Base-by-base conservation (phyloP, 2,888 invertebrate genomes). In the Invenusta paracnida region DNA sequence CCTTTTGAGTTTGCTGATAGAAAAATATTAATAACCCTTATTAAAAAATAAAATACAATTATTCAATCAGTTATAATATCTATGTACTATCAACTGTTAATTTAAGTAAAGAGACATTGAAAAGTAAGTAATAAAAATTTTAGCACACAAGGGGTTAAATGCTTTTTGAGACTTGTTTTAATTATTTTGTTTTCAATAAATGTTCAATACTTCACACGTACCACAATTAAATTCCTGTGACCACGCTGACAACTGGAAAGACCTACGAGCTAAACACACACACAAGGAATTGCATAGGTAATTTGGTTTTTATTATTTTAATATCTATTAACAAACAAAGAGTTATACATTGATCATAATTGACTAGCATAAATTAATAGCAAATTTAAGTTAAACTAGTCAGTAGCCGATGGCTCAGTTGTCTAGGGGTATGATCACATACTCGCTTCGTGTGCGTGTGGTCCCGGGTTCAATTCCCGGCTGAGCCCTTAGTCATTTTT, bases 1-100 rank as follows among this genome's bases (percentile, higher is more conserved):
- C n/a, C n/a, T n/a, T n/a, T n/a, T n/a, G n/a, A n/a, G n/a, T n/a
- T n/a, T n/a, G 48, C 48, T 79, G 48, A 48, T 48, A 48, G 2
- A 48, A 48, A 48, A 48, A 48, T 13, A 48, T 48, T 48, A 48
- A 48, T 48, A 48, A 48, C 48, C 81, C 27, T 79, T 79, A 79
- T 79, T 28, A 79, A 79, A 79, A 11, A 28, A 79, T 79, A 79
- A 79, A 28, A 28, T 27, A 11, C 81, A 79, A 79, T 79, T 79
- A 79, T 79, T 28, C 48, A 48, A 48, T 48, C 48, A 48, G 48
- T 48, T 48, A 48, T 48, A 48, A 48, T 48, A 48, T 48, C 48
- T 48, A 48, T 48, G 48, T 48, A 48, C 48, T 48, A 48, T 48
- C 48, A 48, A 48, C 48, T 48, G 17, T 11, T 48, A 48, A 48